A percentile compares a stretch with the other conserved stretches of the same genome.
Evolutionary conservation across 2,797 vertebrate species (phyloP).

Genomic region (Discoglossus pictus): DNA sequence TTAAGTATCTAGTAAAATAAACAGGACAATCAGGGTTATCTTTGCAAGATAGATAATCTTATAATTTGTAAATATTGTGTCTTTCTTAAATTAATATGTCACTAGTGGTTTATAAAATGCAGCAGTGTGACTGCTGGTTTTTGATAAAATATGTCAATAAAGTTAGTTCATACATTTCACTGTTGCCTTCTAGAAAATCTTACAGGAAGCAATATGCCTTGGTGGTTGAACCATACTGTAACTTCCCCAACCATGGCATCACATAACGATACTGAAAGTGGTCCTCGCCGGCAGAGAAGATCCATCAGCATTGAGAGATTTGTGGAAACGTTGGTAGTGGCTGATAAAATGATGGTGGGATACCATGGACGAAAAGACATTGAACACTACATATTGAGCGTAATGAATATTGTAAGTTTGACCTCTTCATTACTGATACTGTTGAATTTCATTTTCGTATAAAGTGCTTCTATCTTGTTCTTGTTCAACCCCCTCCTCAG

Average conservation of each 20-base stretch:
- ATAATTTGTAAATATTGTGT: too few relatives aligned
- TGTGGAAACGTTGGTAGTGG: constrained; percentile 96
- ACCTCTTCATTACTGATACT: constrained; percentile 63
- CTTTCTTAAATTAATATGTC: too few relatives aligned
- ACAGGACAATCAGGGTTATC: too few relatives aligned
- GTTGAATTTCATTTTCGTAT: too few relatives aligned
- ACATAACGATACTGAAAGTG: constrained; percentile 61
- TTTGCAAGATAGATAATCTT: too few relatives aligned
- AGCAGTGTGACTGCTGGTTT: too few relatives aligned
- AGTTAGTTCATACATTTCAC: constrained; percentile 1
- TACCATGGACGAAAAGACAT: constrained; percentile 98
- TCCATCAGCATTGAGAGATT: constrained; percentile 95
- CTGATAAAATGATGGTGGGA: constrained; percentile 99
- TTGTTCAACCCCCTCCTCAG: too few relatives aligned
- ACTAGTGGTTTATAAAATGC: too few relatives aligned
- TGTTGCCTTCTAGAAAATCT: constrained; percentile 75
- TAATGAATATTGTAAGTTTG: constrained; percentile 99
- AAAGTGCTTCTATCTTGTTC: too few relatives aligned
- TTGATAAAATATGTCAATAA: constrained; percentile 3
- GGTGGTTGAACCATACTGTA: constrained; percentile 69
- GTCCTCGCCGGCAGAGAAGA: constrained; percentile 77
- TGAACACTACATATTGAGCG: constrained; percentile 96
- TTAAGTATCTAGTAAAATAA: too few relatives aligned
- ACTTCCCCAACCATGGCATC: constrained; percentile 61
- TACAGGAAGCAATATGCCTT: constrained; percentile 70